phyloP scores from a whole-genome alignment of 2,797 vertebrate species.

The Gallirallus australis region DNA sequence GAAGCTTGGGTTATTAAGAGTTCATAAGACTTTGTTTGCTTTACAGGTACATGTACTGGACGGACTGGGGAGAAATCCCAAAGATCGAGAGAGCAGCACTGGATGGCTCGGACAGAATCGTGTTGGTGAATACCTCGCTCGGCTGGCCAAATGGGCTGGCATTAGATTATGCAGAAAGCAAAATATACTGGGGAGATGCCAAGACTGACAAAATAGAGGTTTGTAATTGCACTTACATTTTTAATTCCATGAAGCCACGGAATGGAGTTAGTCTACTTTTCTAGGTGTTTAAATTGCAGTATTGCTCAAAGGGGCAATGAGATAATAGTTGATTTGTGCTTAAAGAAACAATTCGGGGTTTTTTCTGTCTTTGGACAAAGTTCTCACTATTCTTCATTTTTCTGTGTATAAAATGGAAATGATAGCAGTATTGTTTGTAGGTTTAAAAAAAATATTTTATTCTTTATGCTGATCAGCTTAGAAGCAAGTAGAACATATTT shows the following conservation, averaged over 20 bases:
- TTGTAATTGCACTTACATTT: conserved; percentile 52
- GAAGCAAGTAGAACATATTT: not conserved
- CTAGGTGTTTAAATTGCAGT: not conserved
- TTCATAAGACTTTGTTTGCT: not conserved
- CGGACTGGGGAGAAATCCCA: conserved; percentile 95
- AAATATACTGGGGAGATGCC: conserved; percentile 98
- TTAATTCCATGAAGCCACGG: not conserved
- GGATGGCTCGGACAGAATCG: conserved; percentile 90
- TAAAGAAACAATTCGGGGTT: not conserved
- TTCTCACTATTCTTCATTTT: not conserved
- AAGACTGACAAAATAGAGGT: conserved; percentile 98
- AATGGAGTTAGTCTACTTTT: not conserved
- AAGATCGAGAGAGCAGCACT: conserved; percentile 96
- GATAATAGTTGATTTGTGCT: not conserved
- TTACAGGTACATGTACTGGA: conserved; percentile 97
- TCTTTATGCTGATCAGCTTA: not conserved
- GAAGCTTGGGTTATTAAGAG: not conserved
- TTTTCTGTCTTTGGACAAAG: not conserved
- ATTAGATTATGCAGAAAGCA: conserved; percentile 90
- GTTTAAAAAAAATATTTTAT: not conserved
- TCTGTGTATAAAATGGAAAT: not conserved
- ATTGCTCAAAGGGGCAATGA: not conserved
- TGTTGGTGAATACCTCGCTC: conserved; percentile 95
- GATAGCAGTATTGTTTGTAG: not conserved
- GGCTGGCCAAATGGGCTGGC: conserved; percentile 98